Percentiles rank a stretch among this genome's conserved stretches.
phyloP scores from a whole-genome alignment of 2,113 vertebrate genomes.

The Hippolais icterina region DNA sequence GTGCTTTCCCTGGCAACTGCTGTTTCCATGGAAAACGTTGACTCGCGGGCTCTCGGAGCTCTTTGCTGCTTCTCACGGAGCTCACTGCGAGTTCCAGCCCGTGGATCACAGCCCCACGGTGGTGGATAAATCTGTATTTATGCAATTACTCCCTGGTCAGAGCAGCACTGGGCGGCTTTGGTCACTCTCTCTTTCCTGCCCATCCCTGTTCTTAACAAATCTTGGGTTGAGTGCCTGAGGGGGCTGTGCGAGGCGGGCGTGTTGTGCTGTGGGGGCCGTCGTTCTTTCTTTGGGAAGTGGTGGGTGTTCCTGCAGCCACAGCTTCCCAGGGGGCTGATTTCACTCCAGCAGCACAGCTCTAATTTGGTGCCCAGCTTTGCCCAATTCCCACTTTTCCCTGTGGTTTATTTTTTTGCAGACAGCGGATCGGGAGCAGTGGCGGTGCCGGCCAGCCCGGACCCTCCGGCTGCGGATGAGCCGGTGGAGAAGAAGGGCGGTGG shows the following conservation, averaged over 20 bases:
- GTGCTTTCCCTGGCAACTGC: constrained; percentile 1
- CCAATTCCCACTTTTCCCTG: neutral
- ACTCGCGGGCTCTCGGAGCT: neutral
- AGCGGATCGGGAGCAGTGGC: neutral
- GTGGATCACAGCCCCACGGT: rapidly evolving
- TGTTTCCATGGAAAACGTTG: constrained; percentile 7
- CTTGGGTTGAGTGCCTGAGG: neutral
- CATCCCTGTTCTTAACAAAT: neutral
- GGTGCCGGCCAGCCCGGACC: neutral
- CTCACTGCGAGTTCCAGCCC: neutral
- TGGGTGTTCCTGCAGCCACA: neutral
- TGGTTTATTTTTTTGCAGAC: constrained; percentile 39
- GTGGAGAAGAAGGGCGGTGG: neutral
- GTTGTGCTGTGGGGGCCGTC: neutral
- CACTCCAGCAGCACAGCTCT: rapidly evolving
- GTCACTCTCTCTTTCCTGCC: neutral
- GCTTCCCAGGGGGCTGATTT: neutral
- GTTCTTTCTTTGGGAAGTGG: neutral
- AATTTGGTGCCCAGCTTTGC: neutral
- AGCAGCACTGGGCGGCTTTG: rapidly evolving
- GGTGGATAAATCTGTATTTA: neutral
- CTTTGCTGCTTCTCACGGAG: neutral
- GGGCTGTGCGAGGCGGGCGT: neutral
- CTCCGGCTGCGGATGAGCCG: neutral
- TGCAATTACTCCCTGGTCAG: neutral